Evolutionary conservation across 2,888 invertebrate species (phyloP).

Genomic region (Rotaria socialis): DNA sequence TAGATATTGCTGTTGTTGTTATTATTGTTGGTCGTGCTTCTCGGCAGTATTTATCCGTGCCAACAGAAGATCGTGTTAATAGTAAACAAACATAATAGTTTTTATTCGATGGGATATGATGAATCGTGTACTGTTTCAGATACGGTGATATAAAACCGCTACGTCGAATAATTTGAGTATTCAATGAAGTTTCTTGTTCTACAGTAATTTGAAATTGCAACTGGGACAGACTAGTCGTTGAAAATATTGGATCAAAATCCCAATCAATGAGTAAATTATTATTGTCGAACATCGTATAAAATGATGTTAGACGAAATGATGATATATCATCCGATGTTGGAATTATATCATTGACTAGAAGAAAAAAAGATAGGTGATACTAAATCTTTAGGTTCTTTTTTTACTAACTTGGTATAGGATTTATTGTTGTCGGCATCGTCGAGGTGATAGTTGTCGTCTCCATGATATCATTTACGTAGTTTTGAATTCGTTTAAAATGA

Average conservation of each 20-base stretch:
- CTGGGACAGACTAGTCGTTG: not conserved
- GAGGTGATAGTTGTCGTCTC: not conserved
- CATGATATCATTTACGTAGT: not conserved
- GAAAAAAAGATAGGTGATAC: not conserved
- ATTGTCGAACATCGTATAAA: not conserved
- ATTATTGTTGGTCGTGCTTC: not conserved
- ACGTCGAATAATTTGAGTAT: not conserved
- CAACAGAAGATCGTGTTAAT: not conserved
- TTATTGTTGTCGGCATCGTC: not conserved
- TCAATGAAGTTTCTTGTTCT: not conserved
- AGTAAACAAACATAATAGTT: slow-evolving; percentile 23
- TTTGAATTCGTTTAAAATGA: not conserved
- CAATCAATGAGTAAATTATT: not conserved
- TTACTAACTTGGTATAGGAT: not conserved
- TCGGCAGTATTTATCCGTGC: slow-evolving; percentile 34
- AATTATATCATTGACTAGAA: not conserved
- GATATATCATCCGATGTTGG: not conserved
- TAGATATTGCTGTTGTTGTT: not conserved
- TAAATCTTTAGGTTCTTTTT: no score
- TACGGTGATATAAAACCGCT: not conserved
- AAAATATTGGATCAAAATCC: not conserved
- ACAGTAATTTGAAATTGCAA: slow-evolving; percentile 10
- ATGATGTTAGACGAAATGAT: slow-evolving; percentile 2
- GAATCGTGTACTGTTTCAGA: slow-evolving; percentile 12
- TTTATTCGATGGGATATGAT: slow-evolving; percentile 7